Base-by-base conservation (phyloP, 2,797 vertebrate species). In the Sylvilagus floridanus region DNA sequence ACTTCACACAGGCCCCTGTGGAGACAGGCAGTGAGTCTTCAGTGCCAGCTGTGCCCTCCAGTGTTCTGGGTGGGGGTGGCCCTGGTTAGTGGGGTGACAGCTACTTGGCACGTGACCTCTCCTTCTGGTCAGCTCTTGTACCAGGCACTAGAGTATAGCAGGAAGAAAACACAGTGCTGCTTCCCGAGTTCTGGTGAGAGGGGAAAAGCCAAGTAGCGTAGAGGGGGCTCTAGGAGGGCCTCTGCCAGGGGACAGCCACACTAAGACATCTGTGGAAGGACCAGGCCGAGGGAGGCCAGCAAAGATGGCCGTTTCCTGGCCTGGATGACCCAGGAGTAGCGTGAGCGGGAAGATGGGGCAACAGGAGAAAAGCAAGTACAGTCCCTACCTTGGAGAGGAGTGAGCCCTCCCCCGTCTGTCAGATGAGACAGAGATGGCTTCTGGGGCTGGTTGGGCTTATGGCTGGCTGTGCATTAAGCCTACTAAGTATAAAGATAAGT, bases 1-100 rank as follows among this genome's bases (percentile, higher is more conserved):
- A 99, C 98, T 54, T 98, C 98, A 7, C 98, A 97, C 26, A 97
- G 96, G 97, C 97, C 98, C 98, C 99, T 99, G 94, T 0, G 47
- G 89, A 62, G 63, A 93, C 0, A 0, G 5, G 35, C 71, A 5
- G 0, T 0, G 9, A 47, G 17, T 30, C 52, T 54, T 5, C 37
- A 71, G 52, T 10, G 17, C 30, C 63, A 32, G 28, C 37, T n/a
- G 0, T 12, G 84, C 11, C 1, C 4, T 7, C 0, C 7, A 30
- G 76, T 14, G 4, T 19, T 12, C 54, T 37, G 30, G 35, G 17
- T 14, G 19, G 11, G 13, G 57, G n/a, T 32, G 37, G 9, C 57
- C 26, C 66, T 50, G 78, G 65, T 82, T 62, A 37, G 69, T 62
- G 32, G 19, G 32, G n/a, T 86, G 71, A 93, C 16, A 13, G 65